Evolutionary conservation across 1,140 invertebrate genomes (phyloP).

Genomic region (Drosophila littoralis): DNA sequence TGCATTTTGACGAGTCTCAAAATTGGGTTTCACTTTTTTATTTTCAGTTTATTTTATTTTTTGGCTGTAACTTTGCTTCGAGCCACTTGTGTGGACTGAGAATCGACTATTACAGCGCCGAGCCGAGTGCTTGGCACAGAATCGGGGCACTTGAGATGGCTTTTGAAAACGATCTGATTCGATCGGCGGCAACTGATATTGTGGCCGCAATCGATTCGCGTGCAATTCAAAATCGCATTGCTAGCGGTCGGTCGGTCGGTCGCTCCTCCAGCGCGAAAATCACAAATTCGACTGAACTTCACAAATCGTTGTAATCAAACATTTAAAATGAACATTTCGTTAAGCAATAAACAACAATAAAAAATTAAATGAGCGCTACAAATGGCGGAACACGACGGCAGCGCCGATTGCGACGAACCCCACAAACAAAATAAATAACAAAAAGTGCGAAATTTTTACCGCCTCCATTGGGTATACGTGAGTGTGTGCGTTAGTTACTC

Average conservation of each 20-base stretch:
- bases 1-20: constrained; percentile 50
- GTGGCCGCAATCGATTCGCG: constrained; percentile 49
- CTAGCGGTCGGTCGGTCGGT: constrained; percentile 44
- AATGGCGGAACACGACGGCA: constrained; percentile 74
- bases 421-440: constrained; percentile 9
- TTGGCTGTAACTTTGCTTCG: constrained; percentile 6
- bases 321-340: constrained; percentile 80
- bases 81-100: constrained; percentile 3
- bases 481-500: constrained; percentile 21
- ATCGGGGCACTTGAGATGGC: constrained; percentile 15
- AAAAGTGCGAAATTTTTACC: constrained; percentile 75
- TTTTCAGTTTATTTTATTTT: not conserved
- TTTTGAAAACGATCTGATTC: constrained; percentile 33
- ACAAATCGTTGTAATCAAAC: constrained; percentile 84
- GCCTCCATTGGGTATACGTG: constrained; percentile 43
- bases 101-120: constrained; percentile 7
- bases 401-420: constrained; percentile 12
- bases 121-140: constrained; percentile 10
- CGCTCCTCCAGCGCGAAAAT: constrained; percentile 75
- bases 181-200: constrained; percentile 25
- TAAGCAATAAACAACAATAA: constrained; percentile 83
- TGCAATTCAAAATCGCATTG: constrained; percentile 68
- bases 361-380: constrained; percentile 79
- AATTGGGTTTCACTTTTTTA: not conserved
- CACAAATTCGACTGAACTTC: constrained; percentile 83